Percentiles rank a stretch among this genome's conserved stretches.
phyloP scores from a whole-genome alignment of 2,888 invertebrate genomes.

The Himalopsyche japonica region DNA sequence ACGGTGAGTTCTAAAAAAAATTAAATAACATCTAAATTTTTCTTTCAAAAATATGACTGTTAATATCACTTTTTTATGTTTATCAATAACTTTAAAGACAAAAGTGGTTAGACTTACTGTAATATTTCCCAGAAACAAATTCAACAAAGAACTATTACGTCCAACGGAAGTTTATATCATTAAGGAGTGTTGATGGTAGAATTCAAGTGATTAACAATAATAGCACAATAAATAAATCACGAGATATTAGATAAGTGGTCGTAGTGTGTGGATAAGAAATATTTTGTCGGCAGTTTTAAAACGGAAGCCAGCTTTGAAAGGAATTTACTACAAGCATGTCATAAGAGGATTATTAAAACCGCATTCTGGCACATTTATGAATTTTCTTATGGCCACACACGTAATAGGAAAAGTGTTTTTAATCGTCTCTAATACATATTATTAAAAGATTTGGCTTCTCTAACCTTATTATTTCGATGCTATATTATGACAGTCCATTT shows the following conservation, averaged over 20 bases:
- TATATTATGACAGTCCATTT: neutral
- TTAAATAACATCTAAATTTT: too few species aligned
- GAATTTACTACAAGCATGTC: neutral
- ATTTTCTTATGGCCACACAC: neutral
- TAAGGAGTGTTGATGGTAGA: neutral
- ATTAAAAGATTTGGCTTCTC: neutral
- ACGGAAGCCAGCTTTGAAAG: neutral
- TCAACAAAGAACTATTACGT: too few species aligned
- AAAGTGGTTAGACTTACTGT: too few species aligned
- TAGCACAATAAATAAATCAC: neutral
- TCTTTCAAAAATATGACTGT: too few species aligned
- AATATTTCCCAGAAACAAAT: too few species aligned
- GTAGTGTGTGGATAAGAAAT: neutral
- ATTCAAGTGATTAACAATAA: neutral
- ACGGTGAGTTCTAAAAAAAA: slow-evolving; percentile 54
- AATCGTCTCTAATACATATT: neutral
- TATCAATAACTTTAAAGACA: too few species aligned
- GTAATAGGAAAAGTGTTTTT: neutral
- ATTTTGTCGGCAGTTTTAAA: neutral
- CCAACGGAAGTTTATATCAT: neutral
- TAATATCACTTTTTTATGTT: too few species aligned
- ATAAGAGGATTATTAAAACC: neutral
- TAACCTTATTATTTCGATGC: neutral
- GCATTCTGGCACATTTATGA: neutral
- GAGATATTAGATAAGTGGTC: neutral